Evolutionary conservation across 2,888 invertebrate genomes (phyloP), one percentile per base, ranked within the genome.

Genomic region (Caenorhabditis sp.): DNA sequence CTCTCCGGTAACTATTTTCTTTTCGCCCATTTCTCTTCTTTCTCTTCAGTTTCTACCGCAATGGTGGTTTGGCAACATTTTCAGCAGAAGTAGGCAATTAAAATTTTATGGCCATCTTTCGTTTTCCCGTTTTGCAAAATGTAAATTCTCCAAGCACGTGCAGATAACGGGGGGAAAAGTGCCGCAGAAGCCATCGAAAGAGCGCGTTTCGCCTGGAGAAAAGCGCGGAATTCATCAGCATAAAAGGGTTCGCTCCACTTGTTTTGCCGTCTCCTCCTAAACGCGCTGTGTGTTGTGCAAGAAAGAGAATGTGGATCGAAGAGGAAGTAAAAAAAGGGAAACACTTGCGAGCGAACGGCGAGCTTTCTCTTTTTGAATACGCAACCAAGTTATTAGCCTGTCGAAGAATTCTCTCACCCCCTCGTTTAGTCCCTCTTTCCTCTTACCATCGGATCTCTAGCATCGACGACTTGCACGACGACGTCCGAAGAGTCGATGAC

Each of bases 401-500:
- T 39, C 8, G 55, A 45, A 9, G n/a, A 50, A 58, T 11, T 5
- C 46, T 13, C 35, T 7, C 37, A 48, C 13, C 8, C n/a, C 46
- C 9, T 8, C 32, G 30, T 32, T 24, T 45, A 24, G 46, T 26
- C 22, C 32, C 13, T 41, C 15, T 50, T 63, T 50, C 20, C 11
- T 52, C 70, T 99, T 2, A 98, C 98, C 92, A 94, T 92, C 0
- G 99, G 99, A 91, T 99, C 97, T 80, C 99, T 92, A 0, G 97
- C 97, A 92, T 99, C 99, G 74, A 99, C 91, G 3, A 99, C 94
- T 89, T 98, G 96, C 27, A 99, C 90, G 15, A 99, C 91, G 4
- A 99, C 96, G 92, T 99, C 99, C 0, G 98, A 96, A 2, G 98
- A 96, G 90, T 99, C 99, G 62, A 99, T 93, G 27, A 92, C 99